These are phyloP conservation scores for Setophaga coronata DNA, from an alignment of 2,113 vertebrate genomes.

Conservation along the genomic window DNA sequence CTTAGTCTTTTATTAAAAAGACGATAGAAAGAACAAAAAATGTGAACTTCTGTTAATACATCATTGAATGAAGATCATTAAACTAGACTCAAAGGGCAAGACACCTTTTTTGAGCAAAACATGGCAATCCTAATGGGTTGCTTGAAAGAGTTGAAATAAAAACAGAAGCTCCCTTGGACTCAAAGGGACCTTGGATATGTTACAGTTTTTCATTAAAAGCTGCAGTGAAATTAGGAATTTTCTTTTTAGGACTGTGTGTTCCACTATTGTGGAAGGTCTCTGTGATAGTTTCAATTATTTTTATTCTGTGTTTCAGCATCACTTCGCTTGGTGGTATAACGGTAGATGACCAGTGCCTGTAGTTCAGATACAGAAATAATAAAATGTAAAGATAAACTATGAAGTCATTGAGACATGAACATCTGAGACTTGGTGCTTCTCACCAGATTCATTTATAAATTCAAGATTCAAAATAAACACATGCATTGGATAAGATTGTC, in stretches of 20 bases:
- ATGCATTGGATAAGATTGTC: background rate
- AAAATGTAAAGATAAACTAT: background rate
- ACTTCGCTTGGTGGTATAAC: background rate
- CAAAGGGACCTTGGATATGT: background rate
- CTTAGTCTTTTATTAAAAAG: background rate
- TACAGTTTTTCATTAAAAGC: background rate
- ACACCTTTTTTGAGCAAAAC: background rate
- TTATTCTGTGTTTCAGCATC: background rate
- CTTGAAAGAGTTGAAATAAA: background rate
- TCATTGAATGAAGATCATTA: background rate
- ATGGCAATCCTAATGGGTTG: background rate
- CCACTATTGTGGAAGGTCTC: background rate
- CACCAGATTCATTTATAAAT: background rate
- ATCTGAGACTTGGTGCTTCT: background rate
- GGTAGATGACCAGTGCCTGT: rapidly evolving
- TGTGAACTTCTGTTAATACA: background rate
- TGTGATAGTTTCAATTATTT: background rate
- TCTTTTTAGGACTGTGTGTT: background rate
- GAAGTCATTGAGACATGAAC: background rate
- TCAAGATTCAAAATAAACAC: background rate
- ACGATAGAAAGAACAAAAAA: background rate
- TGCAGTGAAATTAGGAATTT: background rate
- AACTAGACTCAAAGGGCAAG: background rate
- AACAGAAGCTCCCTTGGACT: background rate
- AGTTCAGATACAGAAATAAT: background rate